These are phyloP conservation scores for Meandrina meandrites DNA, from an alignment of 92 coral and sea anemone species.

Conservation along the genomic window DNA sequence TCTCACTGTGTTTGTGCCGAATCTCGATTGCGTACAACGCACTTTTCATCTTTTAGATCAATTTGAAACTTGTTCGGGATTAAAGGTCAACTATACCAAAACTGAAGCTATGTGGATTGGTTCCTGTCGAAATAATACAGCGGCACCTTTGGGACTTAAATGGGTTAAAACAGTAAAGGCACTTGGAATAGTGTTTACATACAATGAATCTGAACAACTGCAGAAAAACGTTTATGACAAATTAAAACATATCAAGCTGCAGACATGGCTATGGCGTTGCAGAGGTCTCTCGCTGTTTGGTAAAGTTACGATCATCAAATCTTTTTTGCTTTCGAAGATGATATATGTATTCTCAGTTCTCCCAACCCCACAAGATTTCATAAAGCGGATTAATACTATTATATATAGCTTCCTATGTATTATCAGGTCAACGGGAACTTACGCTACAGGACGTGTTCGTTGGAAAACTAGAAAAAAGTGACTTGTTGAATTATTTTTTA, in stretches of 20 bases:
- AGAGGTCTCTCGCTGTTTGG: conserved; percentile 14
- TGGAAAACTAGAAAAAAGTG: too few species aligned
- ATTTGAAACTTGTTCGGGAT: conserved; percentile 7
- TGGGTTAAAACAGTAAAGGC: conserved; percentile 7
- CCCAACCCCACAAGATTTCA: too few species aligned
- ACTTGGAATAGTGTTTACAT: conserved; percentile 6
- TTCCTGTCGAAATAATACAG: too few species aligned
- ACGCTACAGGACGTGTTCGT: too few species aligned
- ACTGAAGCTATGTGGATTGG: too few species aligned
- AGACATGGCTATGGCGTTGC: neutral
- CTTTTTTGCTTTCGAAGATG: too few species aligned
- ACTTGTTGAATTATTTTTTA: too few species aligned
- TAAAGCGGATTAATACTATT: too few species aligned
- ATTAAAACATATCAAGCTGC: conserved; percentile 2
- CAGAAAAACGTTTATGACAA: neutral
- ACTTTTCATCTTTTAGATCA: neutral
- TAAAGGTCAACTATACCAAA: conserved; percentile 1
- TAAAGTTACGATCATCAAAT: too few species aligned
- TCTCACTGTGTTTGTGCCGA: conserved; percentile 1
- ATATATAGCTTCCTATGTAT: too few species aligned
- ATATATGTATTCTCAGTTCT: too few species aligned
- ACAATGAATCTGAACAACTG: neutral
- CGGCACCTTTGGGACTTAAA: conserved; percentile 4
- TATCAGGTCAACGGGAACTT: too few species aligned
- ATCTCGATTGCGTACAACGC: neutral